Evolutionary conservation across 2,797 vertebrate genomes (phyloP).

Genomic region (Lacerta bilineata): DNA sequence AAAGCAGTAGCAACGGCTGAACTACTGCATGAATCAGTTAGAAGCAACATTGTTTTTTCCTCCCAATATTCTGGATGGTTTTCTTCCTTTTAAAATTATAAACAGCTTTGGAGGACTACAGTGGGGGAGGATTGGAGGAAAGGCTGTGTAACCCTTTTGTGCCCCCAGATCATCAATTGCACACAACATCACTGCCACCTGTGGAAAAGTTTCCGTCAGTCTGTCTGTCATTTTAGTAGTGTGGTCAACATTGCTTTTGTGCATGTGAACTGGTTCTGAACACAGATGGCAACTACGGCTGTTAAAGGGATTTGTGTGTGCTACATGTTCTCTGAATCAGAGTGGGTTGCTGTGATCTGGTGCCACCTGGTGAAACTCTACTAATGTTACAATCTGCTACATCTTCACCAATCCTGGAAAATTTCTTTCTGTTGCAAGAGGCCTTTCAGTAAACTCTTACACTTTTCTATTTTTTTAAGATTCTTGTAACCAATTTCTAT

Average conservation of each 20-base stretch:
- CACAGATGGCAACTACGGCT: neutral
- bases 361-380: constrained; percentile 55
- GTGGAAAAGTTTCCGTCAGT: neutral
- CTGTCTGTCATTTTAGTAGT: too few species aligned
- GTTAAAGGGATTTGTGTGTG: neutral
- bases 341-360: neutral
- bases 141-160: too few species aligned
- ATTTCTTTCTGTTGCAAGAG: neutral
- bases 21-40: too few species aligned
- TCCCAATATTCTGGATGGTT: too few species aligned
- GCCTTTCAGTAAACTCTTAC: neutral
- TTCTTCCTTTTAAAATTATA: too few species aligned
- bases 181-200: neutral
- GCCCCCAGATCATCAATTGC: too few species aligned
- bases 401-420: neutral
- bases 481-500: neutral
- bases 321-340: neutral
- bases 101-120: too few species aligned
- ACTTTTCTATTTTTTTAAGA: neutral
- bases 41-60: too few species aligned
- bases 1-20: too few species aligned
- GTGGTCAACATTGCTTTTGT: neutral
- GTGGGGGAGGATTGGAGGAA: too few species aligned
- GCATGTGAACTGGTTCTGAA: neutral
- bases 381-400: neutral